A percentile compares a stretch with the other conserved stretches of the same genome.
Evolutionary conservation across 1,140 invertebrate species (phyloP).

Genomic region (Drosophila rufa): DNA sequence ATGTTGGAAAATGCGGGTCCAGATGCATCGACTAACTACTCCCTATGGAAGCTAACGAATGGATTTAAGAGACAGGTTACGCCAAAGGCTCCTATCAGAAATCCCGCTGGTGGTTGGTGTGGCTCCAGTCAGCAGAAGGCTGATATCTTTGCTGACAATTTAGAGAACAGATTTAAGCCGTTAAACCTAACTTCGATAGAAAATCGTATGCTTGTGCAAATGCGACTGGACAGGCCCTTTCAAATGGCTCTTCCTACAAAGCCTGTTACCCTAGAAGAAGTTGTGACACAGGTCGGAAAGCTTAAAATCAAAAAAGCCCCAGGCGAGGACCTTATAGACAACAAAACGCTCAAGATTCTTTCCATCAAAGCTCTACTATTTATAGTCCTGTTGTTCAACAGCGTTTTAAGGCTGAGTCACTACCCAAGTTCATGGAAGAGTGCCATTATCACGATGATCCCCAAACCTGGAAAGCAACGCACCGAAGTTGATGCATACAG

Average conservation of each 20-base stretch:
- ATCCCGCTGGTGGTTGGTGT: slow-evolving; percentile 15
- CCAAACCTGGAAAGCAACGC: slow-evolving; percentile 1
- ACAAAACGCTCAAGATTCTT: slow-evolving; percentile 1
- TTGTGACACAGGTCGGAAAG: not conserved
- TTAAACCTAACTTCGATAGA: slow-evolving; percentile 1
- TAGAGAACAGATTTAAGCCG: slow-evolving; percentile 8
- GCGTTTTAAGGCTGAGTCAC: slow-evolving; percentile 1
- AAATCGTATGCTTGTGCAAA: slow-evolving; percentile 8
- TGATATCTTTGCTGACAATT: not conserved
- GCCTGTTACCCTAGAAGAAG: slow-evolving; percentile 4
- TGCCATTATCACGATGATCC: slow-evolving; percentile 9
- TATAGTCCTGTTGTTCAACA: slow-evolving; percentile 1
- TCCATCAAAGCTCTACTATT: not conserved
- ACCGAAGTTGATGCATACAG: slow-evolving; percentile 1
- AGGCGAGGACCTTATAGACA: slow-evolving; percentile 2
- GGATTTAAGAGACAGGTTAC: slow-evolving; percentile 10
- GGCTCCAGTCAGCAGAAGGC: slow-evolving; percentile 6
- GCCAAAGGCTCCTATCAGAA: slow-evolving; percentile 13
- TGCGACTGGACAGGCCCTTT: not conserved
- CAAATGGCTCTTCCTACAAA: slow-evolving; percentile 6
- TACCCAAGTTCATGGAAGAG: too few relatives aligned
- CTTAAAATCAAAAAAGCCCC: slow-evolving; percentile 6
- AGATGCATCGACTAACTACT: slow-evolving; percentile 14
- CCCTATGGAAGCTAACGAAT: slow-evolving; percentile 11
- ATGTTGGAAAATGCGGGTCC: slow-evolving; percentile 15